Percentiles rank a stretch among this genome's conserved stretches.
Evolutionary conservation across 1,140 invertebrate species (phyloP).

Genomic region (Cydia fagiglandana): DNA sequence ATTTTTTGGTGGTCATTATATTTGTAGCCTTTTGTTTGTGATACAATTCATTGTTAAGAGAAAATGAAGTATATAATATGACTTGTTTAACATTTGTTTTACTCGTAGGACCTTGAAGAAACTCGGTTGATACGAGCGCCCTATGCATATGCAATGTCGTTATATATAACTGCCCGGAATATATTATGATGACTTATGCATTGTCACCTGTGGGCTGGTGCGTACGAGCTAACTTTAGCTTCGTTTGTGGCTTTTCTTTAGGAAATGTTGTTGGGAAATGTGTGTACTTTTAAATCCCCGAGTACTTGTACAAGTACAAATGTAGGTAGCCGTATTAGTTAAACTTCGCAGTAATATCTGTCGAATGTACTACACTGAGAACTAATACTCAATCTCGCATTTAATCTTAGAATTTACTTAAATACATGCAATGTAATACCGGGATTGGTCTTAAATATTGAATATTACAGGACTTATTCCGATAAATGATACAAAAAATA

Average conservation of each 20-base stretch:
- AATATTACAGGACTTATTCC: no score
- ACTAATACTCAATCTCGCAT: no score
- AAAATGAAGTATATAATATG: slow-evolving; percentile 4
- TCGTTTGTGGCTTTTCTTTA: neutral
- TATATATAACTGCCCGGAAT: slow-evolving; percentile 28
- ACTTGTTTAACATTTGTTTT: slow-evolving; percentile 17
- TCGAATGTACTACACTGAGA: no score
- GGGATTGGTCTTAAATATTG: no score
- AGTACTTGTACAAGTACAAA: neutral
- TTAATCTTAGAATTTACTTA: no score
- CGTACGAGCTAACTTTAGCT: neutral
- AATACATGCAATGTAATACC: no score
- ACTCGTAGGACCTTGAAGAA: slow-evolving; percentile 14
- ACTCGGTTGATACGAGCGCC: neutral
- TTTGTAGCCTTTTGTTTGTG: no score
- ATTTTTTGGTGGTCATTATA: no score
- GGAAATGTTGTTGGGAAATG: neutral
- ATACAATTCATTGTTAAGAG: neutral
- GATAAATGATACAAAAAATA: no score
- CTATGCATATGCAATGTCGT: slow-evolving; percentile 15
- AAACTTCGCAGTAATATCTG: no score
- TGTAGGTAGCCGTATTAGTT: neutral
- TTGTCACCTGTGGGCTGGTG: slow-evolving; percentile 43
- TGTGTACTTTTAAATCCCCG: neutral
- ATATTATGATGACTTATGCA: slow-evolving; percentile 54